Evolutionary conservation across 2,888 invertebrate species (phyloP), one percentile per base, ranked within the genome.

Genomic region (Cosmorhoe ocellata): DNA sequence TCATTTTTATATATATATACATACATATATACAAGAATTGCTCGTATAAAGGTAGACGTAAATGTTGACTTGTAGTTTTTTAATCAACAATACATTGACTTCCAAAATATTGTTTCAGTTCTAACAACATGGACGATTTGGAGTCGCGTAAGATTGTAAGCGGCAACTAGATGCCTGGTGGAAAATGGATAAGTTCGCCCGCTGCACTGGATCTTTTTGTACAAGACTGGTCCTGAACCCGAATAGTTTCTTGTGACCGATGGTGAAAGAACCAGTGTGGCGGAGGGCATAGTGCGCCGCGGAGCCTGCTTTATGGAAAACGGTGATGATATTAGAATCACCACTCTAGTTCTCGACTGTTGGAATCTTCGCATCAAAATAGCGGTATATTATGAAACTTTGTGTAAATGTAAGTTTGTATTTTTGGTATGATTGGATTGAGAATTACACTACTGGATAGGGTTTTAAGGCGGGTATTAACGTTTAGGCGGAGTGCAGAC

Each of bases 101-200:
- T 37, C 0, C 13, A 30, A 39, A 5, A 41, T 50, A 55, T 14
- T 12, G 12, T 59, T 65, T 7, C 60, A 91, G 91, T 67, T 87
- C 91, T 7, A 88, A 83, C 71, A 91, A 81, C 65, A 90, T 91
- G 83, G 91, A 91, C 55, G 91, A 91, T 63, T 58, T 91, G 59
- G 91, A 91, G 67, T 86, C 77, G 58, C 90, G 91, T 55, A 91
- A 91, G 75, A 87, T 91, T 57, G 90, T 86, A 51, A 90, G 88
- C 58, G 91, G 91, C 62, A 91, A 91, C 84, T 90, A 88, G 78
- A n/a, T 18, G 18, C 3, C 12, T 38, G 12, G 26, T 8, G 12
- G 3, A 12, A 10, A 39, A 28, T 8, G 11, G 3, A 26, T n/a
- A 10, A 26, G 27, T 27, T 36, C 11, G 24, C 12, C 12, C 37